Conservation (phyloP, 2,888 invertebrate genomes). For the Scotopteryx bipunctaria region DNA sequence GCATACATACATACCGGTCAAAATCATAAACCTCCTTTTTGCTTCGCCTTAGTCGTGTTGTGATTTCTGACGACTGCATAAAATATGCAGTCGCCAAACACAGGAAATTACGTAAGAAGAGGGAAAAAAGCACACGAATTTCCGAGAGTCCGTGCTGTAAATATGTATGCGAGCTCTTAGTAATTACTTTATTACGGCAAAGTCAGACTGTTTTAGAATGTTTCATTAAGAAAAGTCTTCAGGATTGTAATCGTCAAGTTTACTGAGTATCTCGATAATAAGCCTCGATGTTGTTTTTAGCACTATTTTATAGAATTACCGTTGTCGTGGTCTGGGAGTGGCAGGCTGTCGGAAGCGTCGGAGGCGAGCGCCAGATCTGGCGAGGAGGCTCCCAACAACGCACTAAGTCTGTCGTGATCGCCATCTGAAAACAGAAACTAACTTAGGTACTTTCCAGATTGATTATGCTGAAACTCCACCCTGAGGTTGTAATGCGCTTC, state of each 20-base stretch:
- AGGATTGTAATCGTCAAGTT: too few species aligned
- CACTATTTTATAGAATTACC: slow-evolving; percentile 53
- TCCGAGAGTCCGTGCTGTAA: slow-evolving; percentile 1
- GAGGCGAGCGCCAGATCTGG: slow-evolving; percentile 73
- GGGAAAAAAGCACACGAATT: slow-evolving; percentile 3
- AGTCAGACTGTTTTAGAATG: background rate
- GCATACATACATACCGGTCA: too few species aligned
- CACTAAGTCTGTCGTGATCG: slow-evolving; percentile 68
- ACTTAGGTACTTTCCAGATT: background rate
- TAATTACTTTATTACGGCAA: slow-evolving; percentile 11
- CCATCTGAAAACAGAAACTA: slow-evolving; percentile 54
- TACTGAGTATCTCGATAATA: too few species aligned
- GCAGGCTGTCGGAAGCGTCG: slow-evolving; percentile 75
- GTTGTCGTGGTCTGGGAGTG: slow-evolving; percentile 73
- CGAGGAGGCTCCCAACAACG: slow-evolving; percentile 68
- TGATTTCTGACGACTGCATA: too few species aligned
- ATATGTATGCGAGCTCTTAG: background rate
- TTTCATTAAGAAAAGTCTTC: too few species aligned
- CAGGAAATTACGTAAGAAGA: background rate
- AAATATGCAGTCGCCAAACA: background rate
- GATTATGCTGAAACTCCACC: slow-evolving; percentile 7
- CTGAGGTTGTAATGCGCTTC: slow-evolving; percentile 5
- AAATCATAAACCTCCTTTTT: too few species aligned
- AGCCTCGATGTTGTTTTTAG: too few species aligned
- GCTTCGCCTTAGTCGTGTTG: too few species aligned